phyloP scores from a whole-genome alignment of 37 sponge, comb jelly and placozoan genomes.

The Beroe forskalii region DNA sequence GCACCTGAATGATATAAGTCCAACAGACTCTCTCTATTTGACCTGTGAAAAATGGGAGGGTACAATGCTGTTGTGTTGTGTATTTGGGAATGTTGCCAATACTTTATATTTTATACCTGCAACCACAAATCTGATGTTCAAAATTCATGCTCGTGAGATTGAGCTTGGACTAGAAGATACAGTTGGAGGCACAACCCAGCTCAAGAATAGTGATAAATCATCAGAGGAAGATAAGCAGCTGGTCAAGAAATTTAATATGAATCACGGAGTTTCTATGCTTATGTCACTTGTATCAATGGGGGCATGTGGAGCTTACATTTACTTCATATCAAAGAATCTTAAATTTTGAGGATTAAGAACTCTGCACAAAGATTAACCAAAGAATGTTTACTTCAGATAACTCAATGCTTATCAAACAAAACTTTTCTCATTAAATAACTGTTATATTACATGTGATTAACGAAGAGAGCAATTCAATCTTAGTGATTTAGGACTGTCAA shows the following conservation, averaged over 20 bases:
- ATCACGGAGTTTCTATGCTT: slow-evolving; percentile 35
- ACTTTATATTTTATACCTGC: slow-evolving; percentile 54
- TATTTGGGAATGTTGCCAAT: background rate
- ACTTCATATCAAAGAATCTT: slow-evolving; percentile 2
- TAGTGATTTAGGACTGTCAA: too few species aligned
- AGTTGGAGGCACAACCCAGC: slow-evolving; percentile 27
- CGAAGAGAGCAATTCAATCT: too few species aligned
- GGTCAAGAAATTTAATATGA: background rate
- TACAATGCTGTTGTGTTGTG: background rate
- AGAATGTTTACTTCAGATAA: background rate
- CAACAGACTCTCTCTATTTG: background rate
- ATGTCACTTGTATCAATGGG: slow-evolving; percentile 47
- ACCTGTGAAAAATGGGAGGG: slow-evolving; percentile 20
- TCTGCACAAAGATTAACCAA: background rate
- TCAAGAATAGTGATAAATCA: slow-evolving; percentile 7
- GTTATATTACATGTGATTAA: background rate
- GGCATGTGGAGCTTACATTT: slow-evolving; percentile 43
- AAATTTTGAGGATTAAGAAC: background rate
- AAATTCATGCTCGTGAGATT: slow-evolving; percentile 17
- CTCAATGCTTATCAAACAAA: background rate
- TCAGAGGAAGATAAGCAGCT: slow-evolving; percentile 45
- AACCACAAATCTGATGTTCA: slow-evolving; percentile 32
- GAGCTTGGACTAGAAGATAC: slow-evolving; percentile 24
- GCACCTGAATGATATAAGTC: background rate
- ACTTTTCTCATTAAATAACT: background rate